phyloP scores from a whole-genome alignment of 2,113 vertebrate species.

The Dendropsophus ebraccatus region DNA sequence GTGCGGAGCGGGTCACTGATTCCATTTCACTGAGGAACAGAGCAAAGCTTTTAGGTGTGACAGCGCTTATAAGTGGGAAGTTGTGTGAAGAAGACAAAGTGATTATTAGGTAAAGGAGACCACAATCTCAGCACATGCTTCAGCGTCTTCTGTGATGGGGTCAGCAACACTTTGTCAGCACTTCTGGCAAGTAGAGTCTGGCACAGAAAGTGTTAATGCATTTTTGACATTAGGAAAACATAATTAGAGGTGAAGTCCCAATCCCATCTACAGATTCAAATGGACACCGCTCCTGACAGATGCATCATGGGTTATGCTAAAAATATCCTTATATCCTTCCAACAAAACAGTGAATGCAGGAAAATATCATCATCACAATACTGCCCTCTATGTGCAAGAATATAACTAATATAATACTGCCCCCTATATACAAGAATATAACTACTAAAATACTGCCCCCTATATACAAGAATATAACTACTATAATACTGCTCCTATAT shows the following conservation, averaged over 20 bases:
- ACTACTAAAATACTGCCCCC: no score
- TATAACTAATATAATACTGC: no score
- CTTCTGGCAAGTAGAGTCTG: not conserved
- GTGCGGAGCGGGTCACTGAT: slow-evolving; percentile 4
- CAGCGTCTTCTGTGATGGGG: not conserved
- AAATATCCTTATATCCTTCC: no score
- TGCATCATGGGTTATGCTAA: no score
- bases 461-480: not conserved
- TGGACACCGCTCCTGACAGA: not conserved
- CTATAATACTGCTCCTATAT: not conserved
- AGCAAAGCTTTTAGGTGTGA: slow-evolving; percentile 35
- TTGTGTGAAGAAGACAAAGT: slow-evolving; percentile 13
- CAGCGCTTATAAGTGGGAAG: not conserved
- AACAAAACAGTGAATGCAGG: no score
- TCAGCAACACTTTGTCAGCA: not conserved
- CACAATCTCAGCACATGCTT: not conserved
- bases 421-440: no score
- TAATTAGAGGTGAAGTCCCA: not conserved
- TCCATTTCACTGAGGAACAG: not conserved
- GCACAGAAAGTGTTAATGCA: not conserved
- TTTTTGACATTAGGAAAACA: not conserved
- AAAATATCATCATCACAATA: no score
- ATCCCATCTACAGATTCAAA: not conserved
- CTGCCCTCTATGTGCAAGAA: no score
- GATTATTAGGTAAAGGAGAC: slow-evolving; percentile 24